Percentiles rank a stretch among this genome's conserved stretches.
phyloP scores from a whole-genome alignment of 1,140 invertebrate genomes.

The Leptestheria dahalacensis region DNA sequence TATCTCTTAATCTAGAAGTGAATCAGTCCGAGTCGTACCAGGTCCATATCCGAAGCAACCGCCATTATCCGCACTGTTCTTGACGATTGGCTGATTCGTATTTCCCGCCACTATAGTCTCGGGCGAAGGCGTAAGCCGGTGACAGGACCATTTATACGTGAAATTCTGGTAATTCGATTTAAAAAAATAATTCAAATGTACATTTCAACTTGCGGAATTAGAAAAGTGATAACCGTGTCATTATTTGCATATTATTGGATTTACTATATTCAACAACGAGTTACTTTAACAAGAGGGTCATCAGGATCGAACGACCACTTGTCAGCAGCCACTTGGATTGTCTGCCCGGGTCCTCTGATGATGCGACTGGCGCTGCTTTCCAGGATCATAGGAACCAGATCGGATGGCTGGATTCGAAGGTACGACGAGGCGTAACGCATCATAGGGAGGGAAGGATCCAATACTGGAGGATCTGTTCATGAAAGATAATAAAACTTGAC shows the following conservation, averaged over 20 bases:
- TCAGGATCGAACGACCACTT: not conserved
- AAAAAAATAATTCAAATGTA: no score
- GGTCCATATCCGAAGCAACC: conserved; percentile 6
- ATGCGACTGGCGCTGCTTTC: not conserved
- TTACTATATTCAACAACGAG: not conserved
- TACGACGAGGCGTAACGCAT: not conserved
- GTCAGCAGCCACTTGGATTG: not conserved
- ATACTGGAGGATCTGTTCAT: not conserved
- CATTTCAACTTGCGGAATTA: no score
- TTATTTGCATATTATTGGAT: no score
- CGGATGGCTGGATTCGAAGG: not conserved
- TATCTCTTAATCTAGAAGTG: not conserved
- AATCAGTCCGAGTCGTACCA: no score
- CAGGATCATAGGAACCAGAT: not conserved
- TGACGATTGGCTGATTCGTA: not conserved
- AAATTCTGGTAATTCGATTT: conserved; percentile 17
- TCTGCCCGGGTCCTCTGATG: not conserved
- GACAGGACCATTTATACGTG: conserved; percentile 15
- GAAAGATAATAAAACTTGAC: not conserved
- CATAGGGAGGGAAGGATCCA: conserved; percentile 1
- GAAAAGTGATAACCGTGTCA: no score
- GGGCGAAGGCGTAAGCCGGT: not conserved
- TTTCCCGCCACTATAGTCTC: not conserved
- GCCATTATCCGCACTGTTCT: not conserved
- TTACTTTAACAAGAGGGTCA: not conserved